These are phyloP conservation scores for Chaetorhynchus papuensis DNA, from an alignment of 2,113 vertebrate genomes.

Conservation along the genomic window DNA sequence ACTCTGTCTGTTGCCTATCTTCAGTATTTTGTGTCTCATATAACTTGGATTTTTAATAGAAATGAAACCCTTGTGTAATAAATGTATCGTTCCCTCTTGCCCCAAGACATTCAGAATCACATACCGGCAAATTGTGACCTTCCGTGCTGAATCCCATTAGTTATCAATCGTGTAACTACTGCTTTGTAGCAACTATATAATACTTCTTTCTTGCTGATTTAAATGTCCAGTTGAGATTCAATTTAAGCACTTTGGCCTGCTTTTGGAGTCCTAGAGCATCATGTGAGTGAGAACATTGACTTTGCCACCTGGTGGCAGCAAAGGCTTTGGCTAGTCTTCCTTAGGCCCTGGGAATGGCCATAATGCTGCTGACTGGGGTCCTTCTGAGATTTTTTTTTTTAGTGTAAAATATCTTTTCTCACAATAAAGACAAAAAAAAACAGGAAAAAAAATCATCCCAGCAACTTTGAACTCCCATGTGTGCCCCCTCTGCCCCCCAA, in stretches of 20 bases:
- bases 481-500: neutral
- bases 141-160: neutral
- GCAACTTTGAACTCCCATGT: neutral
- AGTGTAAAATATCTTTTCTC: neutral
- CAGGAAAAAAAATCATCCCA: neutral
- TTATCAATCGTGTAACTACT: neutral
- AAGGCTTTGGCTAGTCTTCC: neutral
- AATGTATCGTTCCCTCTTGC: neutral
- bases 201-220: neutral
- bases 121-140: neutral
- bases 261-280: neutral
- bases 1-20: neutral
- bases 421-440: neutral
- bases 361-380: neutral
- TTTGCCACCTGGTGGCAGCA: conserved; percentile 63
- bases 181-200: neutral
- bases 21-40: neutral
- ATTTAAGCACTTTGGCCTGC: neutral
- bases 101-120: neutral
- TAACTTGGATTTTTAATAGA: neutral
- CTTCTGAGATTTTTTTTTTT: neutral
- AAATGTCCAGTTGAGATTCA: neutral
- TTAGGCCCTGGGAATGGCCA: neutral
- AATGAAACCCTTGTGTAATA: neutral
- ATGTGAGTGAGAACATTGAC: neutral